Evolutionary conservation across 2,113 vertebrate species (phyloP), one percentile per base, ranked within the genome.

Genomic region (Brachyhypopomus gauderio): DNA sequence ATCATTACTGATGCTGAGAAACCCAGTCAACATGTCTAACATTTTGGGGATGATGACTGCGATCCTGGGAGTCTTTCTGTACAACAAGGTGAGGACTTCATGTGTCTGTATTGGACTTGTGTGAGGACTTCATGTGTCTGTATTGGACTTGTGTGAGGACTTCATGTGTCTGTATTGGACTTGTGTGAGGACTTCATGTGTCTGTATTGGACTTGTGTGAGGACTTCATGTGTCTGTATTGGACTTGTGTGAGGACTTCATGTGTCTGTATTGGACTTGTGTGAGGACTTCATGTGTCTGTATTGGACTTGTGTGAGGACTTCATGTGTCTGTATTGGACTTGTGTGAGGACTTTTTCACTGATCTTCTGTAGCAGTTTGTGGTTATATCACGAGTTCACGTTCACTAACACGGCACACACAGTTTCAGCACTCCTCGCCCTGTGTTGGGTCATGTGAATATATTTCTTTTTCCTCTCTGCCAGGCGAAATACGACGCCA

Each of bases 21-120:
- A 99, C 84, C 98, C 98, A 0, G 97, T 99, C 70, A 95, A 91
- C 3, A 89, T 92, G 89, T 95, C 95, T 85, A 99, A 99, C 0
- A 92, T 99, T 27, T 86, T 98, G 64, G 98, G 98, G 62, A 99
- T 99, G 98, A 93, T 98, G 95, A 98, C 97, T 0, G 98, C 98
- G 75, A 98, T 99, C 66, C 87, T 98, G 0, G 98, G 98, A 0
- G 98, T 99, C 84, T 98, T 99, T 89, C 88, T 98, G 1, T 99
- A 99, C 84, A 99, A 99, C 89, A 98, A 98, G 95, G 98, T 96
- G 14, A 90, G 30, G 34, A 58, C 34, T 66, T n/a, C 16, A n/a
- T 1, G 41, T 59, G 45, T 34, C 27, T 20, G 12, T 52, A 6
- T n/a, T 19, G 17, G 23, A 34, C n/a, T n/a, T n/a, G n/a, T n/a